Base-by-base conservation (phyloP, 2,797 vertebrate species). In the Anguilla obscura region DNA sequence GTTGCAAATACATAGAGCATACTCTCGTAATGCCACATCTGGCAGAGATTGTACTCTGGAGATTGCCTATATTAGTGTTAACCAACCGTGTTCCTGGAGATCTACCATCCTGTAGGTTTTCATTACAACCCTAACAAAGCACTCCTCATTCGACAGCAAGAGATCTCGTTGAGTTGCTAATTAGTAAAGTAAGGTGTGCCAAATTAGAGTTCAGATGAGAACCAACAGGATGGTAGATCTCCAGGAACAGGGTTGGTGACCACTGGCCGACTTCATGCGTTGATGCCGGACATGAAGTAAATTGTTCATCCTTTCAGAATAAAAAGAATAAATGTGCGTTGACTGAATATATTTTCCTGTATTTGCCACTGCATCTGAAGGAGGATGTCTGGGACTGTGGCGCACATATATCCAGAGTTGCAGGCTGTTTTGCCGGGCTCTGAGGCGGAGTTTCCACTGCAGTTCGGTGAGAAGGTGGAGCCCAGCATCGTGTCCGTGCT, bases 391-490 rank as follows among this genome's bases (percentile, higher is more conserved):
- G 14, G 3, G 66, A 14, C 89, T 5, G 95, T 95, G 95, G 91
- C 93, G 48, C 36, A 33, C 0, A 74, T 96, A 80, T 96, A 96
- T 96, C 92, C 92, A 27, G 94, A 94, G 87, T 92, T 97, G 40
- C 88, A 89, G 2, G 91, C 94, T 0, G 85, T 93, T 16, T 90
- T 98, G 83, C 97, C 97, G 3, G 8, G 0, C 1, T 91, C 88
- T 0, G 91, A 94, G 89, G 93, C 96, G 1, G 94, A 94, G 24
- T 96, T 98, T 89, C 90, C 80, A 0, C 92, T 96, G 66, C 91
- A 94, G 14, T 95, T 97, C 45, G 86, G 94, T 2, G 94, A 94
- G 30, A 92, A 89, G 3, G 94, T 98, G 90, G 97, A 97, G 2
- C 86, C 88, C 0, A 95, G 96, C 3, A 84, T 96, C 21, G 76